Evolutionary conservation across 2,113 vertebrate species (phyloP).

Genomic region (Larimichthys crocea): DNA sequence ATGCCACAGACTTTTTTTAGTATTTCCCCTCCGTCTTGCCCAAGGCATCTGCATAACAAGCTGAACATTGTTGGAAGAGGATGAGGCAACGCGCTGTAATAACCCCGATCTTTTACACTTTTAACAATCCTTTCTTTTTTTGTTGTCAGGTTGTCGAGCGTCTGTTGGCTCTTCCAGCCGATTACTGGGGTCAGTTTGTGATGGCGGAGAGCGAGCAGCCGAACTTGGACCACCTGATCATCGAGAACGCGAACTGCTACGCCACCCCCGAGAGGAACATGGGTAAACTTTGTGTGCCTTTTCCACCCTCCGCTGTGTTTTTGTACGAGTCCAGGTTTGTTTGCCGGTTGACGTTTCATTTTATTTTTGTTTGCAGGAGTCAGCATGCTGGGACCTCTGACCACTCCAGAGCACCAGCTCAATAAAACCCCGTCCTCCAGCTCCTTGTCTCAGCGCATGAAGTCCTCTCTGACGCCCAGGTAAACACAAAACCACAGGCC

Average conservation of each 20-base stretch:
- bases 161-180: conserved; percentile 88
- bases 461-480: conserved; percentile 92
- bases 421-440: conserved; percentile 93
- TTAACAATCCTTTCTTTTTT: neutral
- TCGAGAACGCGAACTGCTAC: conserved; percentile 92
- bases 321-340: neutral
- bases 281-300: neutral
- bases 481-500: conserved; percentile 69
- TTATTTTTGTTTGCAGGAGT: conserved; percentile 78
- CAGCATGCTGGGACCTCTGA: conserved; percentile 94
- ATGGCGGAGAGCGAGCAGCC: conserved; percentile 87
- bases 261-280: conserved; percentile 93
- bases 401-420: conserved; percentile 94
- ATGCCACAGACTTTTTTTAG: neutral
- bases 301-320: neutral
- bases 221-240: conserved; percentile 85
- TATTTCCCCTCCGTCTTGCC: conserved; percentile 27
- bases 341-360: conserved; percentile 12
- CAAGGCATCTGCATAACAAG: neutral
- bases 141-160: conserved; percentile 90
- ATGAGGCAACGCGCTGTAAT: conserved; percentile 62
- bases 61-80: neutral
- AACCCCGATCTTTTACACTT: neutral
- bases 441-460: conserved; percentile 93
- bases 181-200: conserved; percentile 94